Percentiles rank a stretch among this genome's conserved stretches.
phyloP scores from a whole-genome alignment of 2,797 vertebrate species.

The Malacoctenus gilli region DNA sequence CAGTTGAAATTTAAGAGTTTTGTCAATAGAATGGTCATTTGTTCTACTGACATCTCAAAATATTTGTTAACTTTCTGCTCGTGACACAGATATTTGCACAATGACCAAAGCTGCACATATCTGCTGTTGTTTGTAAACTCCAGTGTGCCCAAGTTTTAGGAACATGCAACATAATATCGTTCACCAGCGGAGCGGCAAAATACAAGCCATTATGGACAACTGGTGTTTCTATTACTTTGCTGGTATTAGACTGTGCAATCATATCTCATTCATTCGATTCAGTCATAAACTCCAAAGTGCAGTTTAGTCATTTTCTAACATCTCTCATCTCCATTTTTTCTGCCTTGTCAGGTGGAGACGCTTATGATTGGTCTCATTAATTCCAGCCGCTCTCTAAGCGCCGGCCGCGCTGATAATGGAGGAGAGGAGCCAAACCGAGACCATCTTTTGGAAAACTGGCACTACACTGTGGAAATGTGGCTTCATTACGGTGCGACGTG shows the following conservation, averaged over 20 bases:
- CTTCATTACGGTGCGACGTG: conserved; percentile 25
- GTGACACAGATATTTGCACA: no score
- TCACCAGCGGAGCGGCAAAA: conserved; percentile 25
- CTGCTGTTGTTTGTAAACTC: neutral
- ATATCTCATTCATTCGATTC: conserved; percentile 33
- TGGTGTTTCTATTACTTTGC: conserved; percentile 33
- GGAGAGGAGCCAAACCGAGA: conserved; percentile 48
- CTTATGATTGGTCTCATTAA: conserved; percentile 69
- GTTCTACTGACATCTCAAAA: no score
- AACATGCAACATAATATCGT: neutral
- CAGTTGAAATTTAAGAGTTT: no score
- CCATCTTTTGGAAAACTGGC: conserved; percentile 41
- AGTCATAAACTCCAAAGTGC: conserved; percentile 52
- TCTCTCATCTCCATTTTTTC: conserved; percentile 24
- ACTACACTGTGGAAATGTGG: conserved; percentile 21
- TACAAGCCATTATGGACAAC: conserved; percentile 39
- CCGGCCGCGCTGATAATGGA: conserved; percentile 39
- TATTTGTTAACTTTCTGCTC: no score
- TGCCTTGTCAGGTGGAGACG: conserved; percentile 59
- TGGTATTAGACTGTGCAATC: conserved; percentile 37
- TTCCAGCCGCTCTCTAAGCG: conserved; percentile 43
- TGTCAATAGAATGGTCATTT: no score
- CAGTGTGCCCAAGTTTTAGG: neutral
- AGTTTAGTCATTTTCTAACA: conserved; percentile 43
- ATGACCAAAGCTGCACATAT: no score